phyloP scores from a whole-genome alignment of 1,140 invertebrate genomes.

The Drosophila saltans region DNA sequence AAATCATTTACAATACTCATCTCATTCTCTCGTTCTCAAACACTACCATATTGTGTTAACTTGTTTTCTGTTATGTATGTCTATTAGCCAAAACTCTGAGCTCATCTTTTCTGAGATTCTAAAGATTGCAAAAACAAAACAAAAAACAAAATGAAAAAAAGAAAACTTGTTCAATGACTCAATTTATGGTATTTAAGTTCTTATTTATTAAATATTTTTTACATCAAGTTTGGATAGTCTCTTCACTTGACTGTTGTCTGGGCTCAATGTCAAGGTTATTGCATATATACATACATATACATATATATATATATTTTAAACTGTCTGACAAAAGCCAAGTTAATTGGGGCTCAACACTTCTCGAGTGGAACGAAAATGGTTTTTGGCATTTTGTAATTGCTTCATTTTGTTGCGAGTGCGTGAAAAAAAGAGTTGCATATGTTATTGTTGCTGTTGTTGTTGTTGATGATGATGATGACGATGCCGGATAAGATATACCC shows the following conservation, averaged over 20 bases:
- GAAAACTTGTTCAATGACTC: conserved; percentile 68
- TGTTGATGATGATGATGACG: too few relatives aligned
- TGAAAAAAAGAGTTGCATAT: conserved; percentile 24
- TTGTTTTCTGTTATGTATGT: conserved; percentile 46
- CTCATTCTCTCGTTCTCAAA: not conserved
- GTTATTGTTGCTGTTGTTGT: too few relatives aligned
- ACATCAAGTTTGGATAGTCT: conserved; percentile 24
- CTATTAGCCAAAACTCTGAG: conserved; percentile 62
- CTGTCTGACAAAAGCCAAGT: conserved; percentile 42
- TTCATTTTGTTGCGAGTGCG: conserved; percentile 54
- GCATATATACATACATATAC: conserved; percentile 33
- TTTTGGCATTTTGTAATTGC: conserved; percentile 72
- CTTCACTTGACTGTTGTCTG: conserved; percentile 33
- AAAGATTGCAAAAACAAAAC: conserved; percentile 3
- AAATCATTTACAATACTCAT: not conserved
- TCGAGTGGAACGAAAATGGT: conserved; percentile 63
- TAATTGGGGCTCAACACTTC: conserved; percentile 67
- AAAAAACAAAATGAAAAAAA: not conserved
- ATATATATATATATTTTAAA: conserved; percentile 40
- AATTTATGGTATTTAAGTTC: conserved; percentile 51
- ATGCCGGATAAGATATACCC: too few relatives aligned
- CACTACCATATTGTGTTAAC: conserved; percentile 26
- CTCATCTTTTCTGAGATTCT: conserved; percentile 57
- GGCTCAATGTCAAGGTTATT: conserved; percentile 72
- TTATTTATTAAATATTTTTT: conserved; percentile 26